phyloP scores from a whole-genome alignment of 2,797 vertebrate species.

The Coendou prehensilis region DNA sequence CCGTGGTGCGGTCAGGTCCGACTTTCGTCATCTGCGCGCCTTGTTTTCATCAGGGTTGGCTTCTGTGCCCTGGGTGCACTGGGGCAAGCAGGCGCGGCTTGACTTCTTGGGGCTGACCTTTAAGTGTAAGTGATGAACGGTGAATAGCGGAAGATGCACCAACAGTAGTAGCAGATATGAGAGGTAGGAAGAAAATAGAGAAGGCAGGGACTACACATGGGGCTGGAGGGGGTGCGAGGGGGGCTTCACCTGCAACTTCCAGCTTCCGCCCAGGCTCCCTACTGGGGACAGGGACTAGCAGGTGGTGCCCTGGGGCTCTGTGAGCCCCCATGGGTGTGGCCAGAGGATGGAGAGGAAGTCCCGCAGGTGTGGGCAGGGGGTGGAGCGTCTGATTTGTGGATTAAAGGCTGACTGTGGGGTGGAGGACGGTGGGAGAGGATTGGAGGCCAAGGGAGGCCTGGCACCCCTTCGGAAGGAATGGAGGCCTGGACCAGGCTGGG shows the following conservation, averaged over 20 bases:
- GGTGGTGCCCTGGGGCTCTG: not conserved
- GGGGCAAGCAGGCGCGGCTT: not conserved
- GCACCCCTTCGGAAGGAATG: rapidly evolving
- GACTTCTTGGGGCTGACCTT: not conserved
- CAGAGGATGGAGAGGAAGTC: not conserved
- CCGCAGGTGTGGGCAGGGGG: not conserved
- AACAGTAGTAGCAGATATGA: not conserved
- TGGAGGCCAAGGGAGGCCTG: not conserved
- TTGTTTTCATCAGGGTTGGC: not conserved
- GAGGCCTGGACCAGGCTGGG: not conserved
- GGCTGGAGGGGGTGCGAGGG: not conserved
- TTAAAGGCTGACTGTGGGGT: not conserved
- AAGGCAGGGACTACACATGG: not conserved
- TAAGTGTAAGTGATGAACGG: not conserved
- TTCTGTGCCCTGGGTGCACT: not conserved
- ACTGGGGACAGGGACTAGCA: not conserved
- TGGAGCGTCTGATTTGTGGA: not conserved
- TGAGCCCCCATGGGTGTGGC: not conserved
- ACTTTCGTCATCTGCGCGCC: not conserved
- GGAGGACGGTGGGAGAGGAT: not conserved
- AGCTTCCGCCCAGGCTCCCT: rapidly evolving
- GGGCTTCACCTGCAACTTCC: not conserved
- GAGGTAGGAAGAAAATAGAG: not conserved
- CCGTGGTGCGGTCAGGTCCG: not conserved
- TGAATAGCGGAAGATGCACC: not conserved